Base-by-base conservation (phyloP, 92 coral and sea anemone genomes). In the Actinostola sp. region DNA sequence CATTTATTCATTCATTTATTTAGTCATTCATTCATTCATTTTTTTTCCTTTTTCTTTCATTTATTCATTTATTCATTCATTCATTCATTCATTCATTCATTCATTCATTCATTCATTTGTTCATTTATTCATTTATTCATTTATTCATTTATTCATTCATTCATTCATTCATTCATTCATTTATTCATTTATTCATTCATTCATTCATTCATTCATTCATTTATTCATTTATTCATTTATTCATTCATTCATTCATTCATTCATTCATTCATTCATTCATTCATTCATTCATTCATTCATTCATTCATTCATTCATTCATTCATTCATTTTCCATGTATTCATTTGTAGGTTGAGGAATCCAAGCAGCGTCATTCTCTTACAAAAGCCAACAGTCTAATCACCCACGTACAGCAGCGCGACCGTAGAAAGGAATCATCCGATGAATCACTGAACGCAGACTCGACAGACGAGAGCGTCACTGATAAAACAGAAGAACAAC, bases 331-430 rank as follows among this genome's bases (percentile, higher is more conserved):
- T 36, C 42, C 42, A 36, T 36, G 11, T 36, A 7, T 57, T 27
- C 42, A 0, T 17, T 68, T 9, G 2, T 23, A 68, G 74, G 14
- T 42, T 46, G 62, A 51, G 16, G 74, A 52, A 13, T 33, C 74
- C 1, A 68, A 35, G 26, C 74, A 68, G 50, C 56, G 74, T 6
- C 74, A 50, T 19, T 19, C 52, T 1, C 29, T 64, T 0, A 0
- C 53, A 16, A 68, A 68, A 41, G 74, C 61, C 5, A 68, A 68
- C 62, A 68, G 74, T 34, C 54, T 68, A 2, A 68, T 68, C 1
- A 31, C 61, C 34, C 74, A 68, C 23, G 30, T 62, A 8, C 74
- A 33, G 23, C 74, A 68, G 19, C 57, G 52, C 20, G 74, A 51
- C 46, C 43, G 62, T 5, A 55, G 31, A 23, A 68, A 68, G n/a